Evolutionary conservation across 2,113 vertebrate species (phyloP), one percentile per base, ranked within the genome.

Genomic region (Morone saxatilis): DNA sequence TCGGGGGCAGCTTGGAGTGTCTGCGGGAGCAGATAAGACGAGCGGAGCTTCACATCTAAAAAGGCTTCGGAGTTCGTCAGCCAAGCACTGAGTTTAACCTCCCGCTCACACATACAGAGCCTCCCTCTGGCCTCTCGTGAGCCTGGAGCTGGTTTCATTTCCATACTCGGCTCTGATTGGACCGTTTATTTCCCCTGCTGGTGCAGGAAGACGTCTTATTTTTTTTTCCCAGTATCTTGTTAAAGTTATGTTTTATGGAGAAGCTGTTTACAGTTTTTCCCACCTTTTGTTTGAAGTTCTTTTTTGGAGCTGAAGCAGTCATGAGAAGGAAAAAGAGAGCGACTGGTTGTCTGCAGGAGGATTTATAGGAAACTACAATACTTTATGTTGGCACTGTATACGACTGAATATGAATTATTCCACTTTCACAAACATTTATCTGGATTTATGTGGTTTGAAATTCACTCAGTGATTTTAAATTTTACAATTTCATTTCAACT

Each of bases 21-120:
- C 82, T 86, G 86, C 82, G 65, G 78, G 71, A 53, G 60, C 72
- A 53, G 87, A 88, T 89, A 88, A 90, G 87, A 83, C 45, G 69
- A 70, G 75, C 16, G 45, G 63, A 82, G 86, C 82, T 79, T 56
- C 31, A 38, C 51, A 6, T 77, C 38, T 0, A 38, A 74, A 47
- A 9, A 48, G 25, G 63, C 65, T 71, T 45, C 68, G 19, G 62
- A 70, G 68, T 68, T 80, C 74, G 45, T 20, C 5, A 9, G 12
- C 50, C 10, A 50, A 86, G 54, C 5, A 11, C 56, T 7, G 45
- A 59, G 47, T 85, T 66, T 41, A 81, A 89, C 69, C 80, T 66
- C 57, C 25, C 5, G 25, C 20, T 17, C 61, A 48, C 69, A 22
- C 65, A 20, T 0, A 51, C 56, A 11, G 19, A 70, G 31, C 31